Conservation (phyloP, 2,797 vertebrate genomes). For the Balearica regulorum region DNA sequence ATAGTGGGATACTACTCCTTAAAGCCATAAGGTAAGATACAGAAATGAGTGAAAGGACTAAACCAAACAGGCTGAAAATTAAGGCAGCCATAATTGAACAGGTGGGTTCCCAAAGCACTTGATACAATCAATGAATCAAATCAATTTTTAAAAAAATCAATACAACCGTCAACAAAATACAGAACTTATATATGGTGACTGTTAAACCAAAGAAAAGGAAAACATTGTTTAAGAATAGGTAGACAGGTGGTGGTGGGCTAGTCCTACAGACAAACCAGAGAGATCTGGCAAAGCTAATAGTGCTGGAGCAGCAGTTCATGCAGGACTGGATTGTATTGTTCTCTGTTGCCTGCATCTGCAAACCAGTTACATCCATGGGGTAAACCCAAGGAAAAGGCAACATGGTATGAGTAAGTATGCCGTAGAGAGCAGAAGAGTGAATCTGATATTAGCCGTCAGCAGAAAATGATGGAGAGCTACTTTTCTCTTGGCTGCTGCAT, state of each 20-base stretch:
- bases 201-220: not conserved
- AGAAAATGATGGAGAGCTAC: not conserved
- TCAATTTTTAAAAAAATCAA: not conserved
- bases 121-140: not conserved
- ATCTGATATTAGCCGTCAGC: not conserved
- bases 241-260: not conserved
- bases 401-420: not conserved
- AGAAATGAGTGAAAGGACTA: not conserved
- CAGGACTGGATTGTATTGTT: not conserved
- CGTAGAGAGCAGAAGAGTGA: not conserved
- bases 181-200: not conserved
- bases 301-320: not conserved
- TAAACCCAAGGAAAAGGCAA: not conserved
- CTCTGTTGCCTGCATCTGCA: not conserved
- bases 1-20: not conserved
- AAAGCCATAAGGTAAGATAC: not conserved
- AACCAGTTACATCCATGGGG: rapidly evolving
- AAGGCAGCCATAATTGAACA: not conserved
- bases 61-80: not conserved
- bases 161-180: not conserved
- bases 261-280: not conserved
- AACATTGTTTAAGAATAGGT: not conserved
- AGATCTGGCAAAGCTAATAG: not conserved
- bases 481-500: not conserved
- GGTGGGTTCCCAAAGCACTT: not conserved